These are phyloP conservation scores for Odontothrips loti DNA, from an alignment of 2,888 invertebrate genomes.

Conservation along the genomic window DNA sequence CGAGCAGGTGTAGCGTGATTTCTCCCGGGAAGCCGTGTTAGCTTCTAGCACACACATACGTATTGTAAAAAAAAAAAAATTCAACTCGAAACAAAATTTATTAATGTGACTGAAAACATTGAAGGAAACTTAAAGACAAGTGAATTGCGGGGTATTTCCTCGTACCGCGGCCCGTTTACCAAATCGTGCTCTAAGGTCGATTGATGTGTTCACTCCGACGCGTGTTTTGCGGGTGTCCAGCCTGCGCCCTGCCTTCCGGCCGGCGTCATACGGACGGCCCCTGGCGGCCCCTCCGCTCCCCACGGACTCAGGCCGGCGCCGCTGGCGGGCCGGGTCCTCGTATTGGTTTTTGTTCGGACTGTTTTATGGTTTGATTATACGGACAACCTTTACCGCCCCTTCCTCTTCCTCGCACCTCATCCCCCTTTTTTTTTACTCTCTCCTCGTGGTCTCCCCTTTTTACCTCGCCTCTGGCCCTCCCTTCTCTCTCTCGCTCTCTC, in stretches of 20 bases:
- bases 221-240: no score
- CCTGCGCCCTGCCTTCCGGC: no score
- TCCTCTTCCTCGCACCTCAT: neutral
- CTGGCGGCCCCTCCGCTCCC: no score
- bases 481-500: neutral
- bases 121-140: no score
- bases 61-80: neutral
- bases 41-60: neutral
- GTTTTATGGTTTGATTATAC: conserved; percentile 25
- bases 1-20: conserved; percentile 13
- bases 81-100: no score
- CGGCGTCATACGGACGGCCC: no score
- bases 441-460: neutral
- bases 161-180: no score
- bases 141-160: no score
- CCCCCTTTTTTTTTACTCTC: neutral
- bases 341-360: conserved; percentile 21
- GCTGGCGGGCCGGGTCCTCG: neutral
- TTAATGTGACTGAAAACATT: no score
- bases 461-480: neutral
- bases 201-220: no score
- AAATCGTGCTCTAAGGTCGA: no score
- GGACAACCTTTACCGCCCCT: neutral
- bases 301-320: no score
- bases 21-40: conserved; percentile 18